Conservation (phyloP, 2,888 invertebrate genomes). For the Troides oblongomaculatus region DNA sequence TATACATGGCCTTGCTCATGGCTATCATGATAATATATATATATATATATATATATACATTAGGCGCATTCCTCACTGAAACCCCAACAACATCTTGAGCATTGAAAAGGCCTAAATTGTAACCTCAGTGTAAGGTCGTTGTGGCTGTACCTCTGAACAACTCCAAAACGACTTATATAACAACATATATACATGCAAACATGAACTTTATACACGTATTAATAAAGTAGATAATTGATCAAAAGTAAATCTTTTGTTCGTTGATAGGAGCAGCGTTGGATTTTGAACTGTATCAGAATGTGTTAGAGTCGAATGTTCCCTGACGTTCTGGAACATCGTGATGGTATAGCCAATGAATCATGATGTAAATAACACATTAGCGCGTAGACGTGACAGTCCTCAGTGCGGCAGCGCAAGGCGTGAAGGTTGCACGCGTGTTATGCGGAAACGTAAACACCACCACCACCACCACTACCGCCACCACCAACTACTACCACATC, state of each 20-base stretch:
- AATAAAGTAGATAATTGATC: not conserved
- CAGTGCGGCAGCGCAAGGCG: not conserved
- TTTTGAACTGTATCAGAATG: not conserved
- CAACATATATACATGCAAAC: not conserved
- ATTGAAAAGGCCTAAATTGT: constrained; percentile 19
- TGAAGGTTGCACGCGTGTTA: constrained; percentile 13
- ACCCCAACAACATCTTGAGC: too few relatives aligned
- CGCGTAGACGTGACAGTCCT: constrained; percentile 9
- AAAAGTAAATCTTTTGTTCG: not conserved
- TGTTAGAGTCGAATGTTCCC: not conserved
- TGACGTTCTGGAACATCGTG: not conserved
- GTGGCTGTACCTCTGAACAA: not conserved
- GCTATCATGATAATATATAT: too few relatives aligned
- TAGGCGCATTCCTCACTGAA: too few relatives aligned
- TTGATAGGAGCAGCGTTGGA: not conserved
- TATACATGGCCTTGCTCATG: too few relatives aligned
- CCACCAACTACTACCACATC: too few relatives aligned
- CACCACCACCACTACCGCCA: too few relatives aligned
- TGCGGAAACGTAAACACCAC: constrained; percentile 20
- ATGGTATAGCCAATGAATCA: constrained; percentile 19
- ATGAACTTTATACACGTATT: not conserved
- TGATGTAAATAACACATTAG: constrained; percentile 22
- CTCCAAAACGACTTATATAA: not conserved
- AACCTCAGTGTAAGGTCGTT: constrained; percentile 20
- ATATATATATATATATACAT: too few relatives aligned